Evolutionary conservation across 2,888 invertebrate species (phyloP).

Genomic region (Ennomos fuscantarius): DNA sequence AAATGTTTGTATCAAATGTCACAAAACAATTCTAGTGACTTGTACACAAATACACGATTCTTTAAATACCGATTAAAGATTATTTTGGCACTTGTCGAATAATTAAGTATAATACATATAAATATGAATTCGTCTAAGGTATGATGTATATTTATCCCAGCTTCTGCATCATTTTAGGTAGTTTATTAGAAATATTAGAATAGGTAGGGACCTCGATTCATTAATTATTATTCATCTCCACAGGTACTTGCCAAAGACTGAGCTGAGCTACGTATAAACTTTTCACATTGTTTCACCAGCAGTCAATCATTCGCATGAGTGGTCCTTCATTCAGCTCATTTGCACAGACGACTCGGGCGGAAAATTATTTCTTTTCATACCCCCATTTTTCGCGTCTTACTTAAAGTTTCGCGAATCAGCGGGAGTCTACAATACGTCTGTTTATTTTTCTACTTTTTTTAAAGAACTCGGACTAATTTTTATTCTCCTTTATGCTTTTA

Average conservation of each 20-base stretch:
- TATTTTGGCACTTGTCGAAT: too few species aligned
- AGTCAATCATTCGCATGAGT: conserved; percentile 83
- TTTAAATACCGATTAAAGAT: too few species aligned
- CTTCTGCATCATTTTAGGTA: too few species aligned
- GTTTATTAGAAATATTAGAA: too few species aligned
- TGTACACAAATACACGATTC: too few species aligned
- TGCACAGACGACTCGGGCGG: conserved; percentile 83
- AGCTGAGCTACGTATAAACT: conserved; percentile 23
- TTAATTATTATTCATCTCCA: not conserved
- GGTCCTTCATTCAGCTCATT: conserved; percentile 82
- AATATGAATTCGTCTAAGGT: too few species aligned
- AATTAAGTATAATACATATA: too few species aligned
- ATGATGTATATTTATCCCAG: too few species aligned
- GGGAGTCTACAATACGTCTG: conserved; percentile 64
- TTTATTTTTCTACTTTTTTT: conserved; percentile 64
- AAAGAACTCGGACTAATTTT: conserved; percentile 13
- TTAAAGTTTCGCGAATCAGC: conserved; percentile 73
- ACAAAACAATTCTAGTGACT: too few species aligned
- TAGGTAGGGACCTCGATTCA: too few species aligned
- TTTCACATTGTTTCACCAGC: conserved; percentile 77
- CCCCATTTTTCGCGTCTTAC: conserved; percentile 83
- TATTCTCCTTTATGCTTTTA: conserved; percentile 5
- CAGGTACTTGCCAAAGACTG: not conserved
- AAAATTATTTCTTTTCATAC: conserved; percentile 86
- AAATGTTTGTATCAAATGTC: too few species aligned